Base-by-base conservation (phyloP, 2,113 vertebrate genomes). In the Otocyon megalotis region DNA sequence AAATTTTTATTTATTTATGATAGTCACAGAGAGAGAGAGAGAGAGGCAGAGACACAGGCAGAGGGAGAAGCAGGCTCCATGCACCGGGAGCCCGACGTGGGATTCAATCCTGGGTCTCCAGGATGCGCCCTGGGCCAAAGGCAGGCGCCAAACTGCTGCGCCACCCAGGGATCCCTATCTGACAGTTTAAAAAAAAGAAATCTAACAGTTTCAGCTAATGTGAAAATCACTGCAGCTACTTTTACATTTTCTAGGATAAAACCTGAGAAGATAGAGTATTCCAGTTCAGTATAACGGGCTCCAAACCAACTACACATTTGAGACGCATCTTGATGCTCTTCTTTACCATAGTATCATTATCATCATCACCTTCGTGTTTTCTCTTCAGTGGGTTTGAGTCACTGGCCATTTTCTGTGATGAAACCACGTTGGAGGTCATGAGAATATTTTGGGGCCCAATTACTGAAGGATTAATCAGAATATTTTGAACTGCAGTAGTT, bases 371-470 rank as follows among this genome's bases (percentile, higher is more conserved):
- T 71, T 99, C 99, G 3, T 99, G 99, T 76, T 99, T 99, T 98
- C 99, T 99, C 98, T 99, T 99, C 97, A 99, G 95, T 32, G 99
- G 71, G 28, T 98, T 98, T 4, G 98, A 98, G 3, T 99, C 99
- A 0, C 22, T 97, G 14, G 97, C 28, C 0, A 98, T 82, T 72
- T 98, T 99, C 98, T 99, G 99, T 99, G 98, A 98, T 0, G 98
- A 99, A 60, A 99, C 99, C 99, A 99, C 99, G 89, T 99, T 99
- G 94, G 99, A 99, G 67, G 99, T 99, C 96, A 99, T 99, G 67
- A 99, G 99, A 98, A 99, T 99, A 98, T 99, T 99, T 98, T 99
- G 99, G 50, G 99, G 99, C 76, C 99, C 99, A 15, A 99, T 99
- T 95, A 99, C 97, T 37, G 99, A 99, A 0, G 99, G 99, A 96